Evolutionary conservation across 2,888 invertebrate species (phyloP).

Genomic region (Tetranychus piercei): DNA sequence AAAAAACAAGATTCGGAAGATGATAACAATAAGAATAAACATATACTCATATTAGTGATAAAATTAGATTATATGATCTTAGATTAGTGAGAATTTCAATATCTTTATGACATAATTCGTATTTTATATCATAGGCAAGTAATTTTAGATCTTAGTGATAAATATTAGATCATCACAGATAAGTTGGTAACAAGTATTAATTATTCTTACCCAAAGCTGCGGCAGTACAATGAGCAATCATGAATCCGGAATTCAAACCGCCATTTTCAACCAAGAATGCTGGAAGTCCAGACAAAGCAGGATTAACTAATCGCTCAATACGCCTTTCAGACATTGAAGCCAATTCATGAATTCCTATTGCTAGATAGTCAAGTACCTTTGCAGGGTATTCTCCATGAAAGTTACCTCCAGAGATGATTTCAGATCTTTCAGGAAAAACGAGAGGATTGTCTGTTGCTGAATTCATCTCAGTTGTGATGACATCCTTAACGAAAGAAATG

Average conservation of each 20-base stretch:
- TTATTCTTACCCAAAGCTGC: constrained; percentile 41
- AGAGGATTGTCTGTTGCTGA: constrained; percentile 48
- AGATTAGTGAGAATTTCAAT: too few species aligned
- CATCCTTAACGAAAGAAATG: constrained; percentile 42
- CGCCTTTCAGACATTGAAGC: constrained; percentile 47
- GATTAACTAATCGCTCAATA: constrained; percentile 45
- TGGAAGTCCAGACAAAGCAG: constrained; percentile 45
- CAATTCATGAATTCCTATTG: constrained; percentile 46
- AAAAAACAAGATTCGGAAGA: not conserved
- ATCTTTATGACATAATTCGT: too few species aligned
- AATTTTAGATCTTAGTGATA: too few species aligned
- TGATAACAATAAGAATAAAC: not conserved
- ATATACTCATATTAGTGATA: too few species aligned
- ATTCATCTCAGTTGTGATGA: constrained; percentile 46
- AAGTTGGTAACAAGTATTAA: not conserved
- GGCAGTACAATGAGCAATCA: constrained; percentile 48
- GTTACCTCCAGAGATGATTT: constrained; percentile 48
- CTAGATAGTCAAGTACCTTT: constrained; percentile 46
- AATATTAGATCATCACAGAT: not conserved
- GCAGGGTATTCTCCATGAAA: constrained; percentile 53
- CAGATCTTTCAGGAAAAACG: constrained; percentile 40
- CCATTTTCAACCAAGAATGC: constrained; percentile 46
- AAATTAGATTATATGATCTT: too few species aligned
- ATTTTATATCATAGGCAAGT: too few species aligned
- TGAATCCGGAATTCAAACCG: constrained; percentile 50